These are phyloP conservation scores for Troglohyphantes excavatus DNA, from an alignment of 2,888 invertebrate species.

Conservation along the genomic window DNA sequence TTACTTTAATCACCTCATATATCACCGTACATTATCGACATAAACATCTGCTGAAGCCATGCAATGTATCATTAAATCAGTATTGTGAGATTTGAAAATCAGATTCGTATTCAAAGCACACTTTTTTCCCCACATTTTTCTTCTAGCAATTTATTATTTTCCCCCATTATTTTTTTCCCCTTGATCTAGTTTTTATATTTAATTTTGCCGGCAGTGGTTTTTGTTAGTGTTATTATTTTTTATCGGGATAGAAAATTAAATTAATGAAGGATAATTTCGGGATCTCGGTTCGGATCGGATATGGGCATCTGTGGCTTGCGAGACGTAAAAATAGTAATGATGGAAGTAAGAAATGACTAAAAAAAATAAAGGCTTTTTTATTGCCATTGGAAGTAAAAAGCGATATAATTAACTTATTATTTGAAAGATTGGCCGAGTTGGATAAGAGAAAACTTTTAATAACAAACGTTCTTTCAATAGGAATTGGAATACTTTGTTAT, in stretches of 20 bases:
- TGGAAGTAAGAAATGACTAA: background rate
- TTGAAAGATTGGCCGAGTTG: constrained; percentile 30
- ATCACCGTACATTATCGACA: constrained; percentile 56
- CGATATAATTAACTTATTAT: constrained; percentile 60
- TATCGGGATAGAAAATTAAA: constrained; percentile 45
- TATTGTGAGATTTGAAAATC: constrained; percentile 56
- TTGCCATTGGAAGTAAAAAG: constrained; percentile 25
- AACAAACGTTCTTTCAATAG: constrained; percentile 6
- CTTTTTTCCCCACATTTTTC: constrained; percentile 25
- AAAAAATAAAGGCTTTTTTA: constrained; percentile 27
- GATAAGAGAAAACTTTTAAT: constrained; percentile 26
- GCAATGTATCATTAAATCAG: constrained; percentile 63
- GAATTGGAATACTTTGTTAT: too few species aligned
- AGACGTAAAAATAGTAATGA: background rate
- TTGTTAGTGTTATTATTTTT: constrained; percentile 41
- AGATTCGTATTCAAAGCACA: constrained; percentile 47
- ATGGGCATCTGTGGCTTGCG: constrained; percentile 24
- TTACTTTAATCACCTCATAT: too few species aligned
- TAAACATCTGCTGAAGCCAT: constrained; percentile 14
- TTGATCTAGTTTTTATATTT: background rate
- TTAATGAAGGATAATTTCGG: constrained; percentile 64
- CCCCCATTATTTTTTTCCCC: background rate
- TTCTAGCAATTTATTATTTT: constrained; percentile 23
- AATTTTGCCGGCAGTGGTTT: background rate
- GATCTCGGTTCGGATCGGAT: constrained; percentile 14